phyloP scores from a whole-genome alignment of 2,888 invertebrate genomes.

The Chorisops tibialis region DNA sequence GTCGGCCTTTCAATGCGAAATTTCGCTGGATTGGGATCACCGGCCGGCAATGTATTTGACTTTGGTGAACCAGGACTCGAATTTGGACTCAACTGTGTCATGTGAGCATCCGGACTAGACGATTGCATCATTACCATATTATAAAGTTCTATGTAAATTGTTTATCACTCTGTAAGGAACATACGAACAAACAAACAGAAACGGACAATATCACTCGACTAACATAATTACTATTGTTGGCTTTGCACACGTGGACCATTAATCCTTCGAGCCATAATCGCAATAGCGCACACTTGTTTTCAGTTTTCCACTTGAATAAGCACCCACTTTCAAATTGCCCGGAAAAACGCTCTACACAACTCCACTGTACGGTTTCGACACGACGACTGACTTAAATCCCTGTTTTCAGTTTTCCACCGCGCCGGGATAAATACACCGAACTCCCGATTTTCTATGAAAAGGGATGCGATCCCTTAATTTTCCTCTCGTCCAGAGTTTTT shows the following conservation, averaged over 20 bases:
- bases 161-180: too few species aligned
- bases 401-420: conserved; percentile 21
- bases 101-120: conserved; percentile 43
- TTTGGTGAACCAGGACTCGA: conserved; percentile 51
- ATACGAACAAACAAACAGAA: too few species aligned
- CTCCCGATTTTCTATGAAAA: conserved; percentile 1
- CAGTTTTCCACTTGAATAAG: conserved; percentile 16
- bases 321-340: conserved; percentile 3
- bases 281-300: conserved; percentile 3
- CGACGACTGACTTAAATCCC: conserved; percentile 33
- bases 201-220: too few species aligned
- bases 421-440: conserved; percentile 19
- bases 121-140: conserved; percentile 53
- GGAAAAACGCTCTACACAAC: conserved; percentile 27
- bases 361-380: conserved; percentile 33
- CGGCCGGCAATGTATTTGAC: conserved; percentile 45
- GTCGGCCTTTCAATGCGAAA: conserved; percentile 29
- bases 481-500: not conserved
- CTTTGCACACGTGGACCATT: too few species aligned
- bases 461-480: conserved; percentile 15
- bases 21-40: conserved; percentile 20
- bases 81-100: conserved; percentile 49
- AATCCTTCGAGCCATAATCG: not conserved
- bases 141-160: conserved; percentile 5
- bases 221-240: too few species aligned